phyloP scores from a whole-genome alignment of 1,140 invertebrate species.

The Aphelinus certus region DNA sequence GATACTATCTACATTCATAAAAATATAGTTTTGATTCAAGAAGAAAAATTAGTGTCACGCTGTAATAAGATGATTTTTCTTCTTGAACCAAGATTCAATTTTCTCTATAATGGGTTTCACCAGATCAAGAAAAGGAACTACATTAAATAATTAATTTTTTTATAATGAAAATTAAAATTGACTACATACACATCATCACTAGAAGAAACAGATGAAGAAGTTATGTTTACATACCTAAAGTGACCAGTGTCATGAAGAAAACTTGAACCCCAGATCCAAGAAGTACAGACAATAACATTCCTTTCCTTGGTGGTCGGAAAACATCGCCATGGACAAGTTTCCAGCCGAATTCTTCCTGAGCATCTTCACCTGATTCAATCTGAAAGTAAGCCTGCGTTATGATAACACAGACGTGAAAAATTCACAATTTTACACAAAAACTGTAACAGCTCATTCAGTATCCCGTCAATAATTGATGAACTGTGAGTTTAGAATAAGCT shows the following conservation, averaged over 20 bases:
- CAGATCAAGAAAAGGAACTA: not conserved
- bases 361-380: constrained; percentile 95
- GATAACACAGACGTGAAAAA: constrained; percentile 53
- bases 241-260: constrained; percentile 74
- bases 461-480: not conserved
- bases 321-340: constrained; percentile 97
- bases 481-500: constrained; percentile 11
- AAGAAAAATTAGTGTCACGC: too few species aligned
- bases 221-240: constrained; percentile 61
- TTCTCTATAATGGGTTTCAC: too few species aligned
- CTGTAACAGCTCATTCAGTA: constrained; percentile 2
- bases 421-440: constrained; percentile 47
- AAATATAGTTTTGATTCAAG: too few species aligned
- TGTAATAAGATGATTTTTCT: too few species aligned
- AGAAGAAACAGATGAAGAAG: not conserved
- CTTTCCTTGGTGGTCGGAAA: constrained; percentile 94
- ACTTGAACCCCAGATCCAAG: constrained; percentile 96
- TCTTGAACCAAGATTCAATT: too few species aligned
- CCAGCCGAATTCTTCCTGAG: constrained; percentile 99
- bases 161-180: constrained; percentile 7
- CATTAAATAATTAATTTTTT: constrained; percentile 22
- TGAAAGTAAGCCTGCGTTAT: constrained; percentile 66
- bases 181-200: too few species aligned
- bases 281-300: constrained; percentile 95
- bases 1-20: too few species aligned